phyloP scores from a whole-genome alignment of 2,113 vertebrate species.

The Panthera tigris region DNA sequence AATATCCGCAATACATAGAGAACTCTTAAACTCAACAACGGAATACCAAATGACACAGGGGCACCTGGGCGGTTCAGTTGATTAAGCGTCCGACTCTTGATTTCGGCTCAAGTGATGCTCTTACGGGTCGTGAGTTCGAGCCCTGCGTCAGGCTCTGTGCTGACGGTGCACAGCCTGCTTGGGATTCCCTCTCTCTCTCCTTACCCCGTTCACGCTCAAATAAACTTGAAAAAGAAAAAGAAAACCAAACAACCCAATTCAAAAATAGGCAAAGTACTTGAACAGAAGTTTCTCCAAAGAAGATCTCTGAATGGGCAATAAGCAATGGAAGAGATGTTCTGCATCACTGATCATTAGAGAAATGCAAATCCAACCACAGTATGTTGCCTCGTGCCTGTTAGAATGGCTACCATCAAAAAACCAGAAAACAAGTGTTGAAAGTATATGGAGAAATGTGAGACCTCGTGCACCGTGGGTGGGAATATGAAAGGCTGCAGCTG shows the following conservation, averaged over 20 bases:
- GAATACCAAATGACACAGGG: background rate
- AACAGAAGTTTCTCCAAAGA: background rate
- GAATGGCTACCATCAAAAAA: background rate
- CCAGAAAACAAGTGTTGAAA: background rate
- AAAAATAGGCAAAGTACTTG: background rate
- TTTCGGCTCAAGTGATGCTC: no score
- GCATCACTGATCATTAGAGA: background rate
- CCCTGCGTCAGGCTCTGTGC: no score
- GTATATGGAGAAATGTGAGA: background rate
- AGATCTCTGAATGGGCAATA: background rate
- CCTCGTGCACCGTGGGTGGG: background rate
- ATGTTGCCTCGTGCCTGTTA: background rate
- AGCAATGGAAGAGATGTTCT: background rate
- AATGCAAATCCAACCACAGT: background rate
- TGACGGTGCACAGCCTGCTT: no score
- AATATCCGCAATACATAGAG: background rate
- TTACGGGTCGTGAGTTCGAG: no score
- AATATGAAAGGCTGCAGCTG: background rate
- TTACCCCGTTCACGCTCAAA: no score
- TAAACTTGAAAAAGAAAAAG: background rate
- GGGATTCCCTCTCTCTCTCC: no score
- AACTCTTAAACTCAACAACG: background rate
- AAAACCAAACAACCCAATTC: background rate
- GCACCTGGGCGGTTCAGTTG: no score
- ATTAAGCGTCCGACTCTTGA: no score